phyloP scores from a whole-genome alignment of 2,888 invertebrate genomes.

The Altica lythri region DNA sequence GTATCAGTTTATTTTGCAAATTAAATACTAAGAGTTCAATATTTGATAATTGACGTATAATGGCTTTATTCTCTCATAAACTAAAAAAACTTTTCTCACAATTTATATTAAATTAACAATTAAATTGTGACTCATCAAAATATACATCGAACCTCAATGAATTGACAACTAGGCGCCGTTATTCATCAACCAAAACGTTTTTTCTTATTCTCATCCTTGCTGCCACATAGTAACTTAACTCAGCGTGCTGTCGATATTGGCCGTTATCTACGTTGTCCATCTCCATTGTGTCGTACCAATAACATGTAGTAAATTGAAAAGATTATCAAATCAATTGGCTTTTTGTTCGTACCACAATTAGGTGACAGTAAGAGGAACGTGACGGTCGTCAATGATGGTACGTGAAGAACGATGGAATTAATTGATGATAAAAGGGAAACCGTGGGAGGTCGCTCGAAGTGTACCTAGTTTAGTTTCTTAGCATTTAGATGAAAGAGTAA shows the following conservation, averaged over 20 bases:
- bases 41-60: too few species aligned
- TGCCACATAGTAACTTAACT: slow-evolving; percentile 47
- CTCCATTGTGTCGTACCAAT: slow-evolving; percentile 58
- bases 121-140: neutral
- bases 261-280: slow-evolving; percentile 56
- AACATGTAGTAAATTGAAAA: slow-evolving; percentile 60
- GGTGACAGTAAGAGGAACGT: slow-evolving; percentile 50
- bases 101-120: too few species aligned
- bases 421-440: slow-evolving; percentile 41
- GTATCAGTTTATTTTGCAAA: too few species aligned
- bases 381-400: slow-evolving; percentile 31
- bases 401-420: slow-evolving; percentile 40
- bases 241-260: slow-evolving; percentile 49
- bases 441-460: slow-evolving; percentile 14
- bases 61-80: too few species aligned
- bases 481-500: neutral
- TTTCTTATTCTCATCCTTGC: slow-evolving; percentile 26
- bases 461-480: neutral
- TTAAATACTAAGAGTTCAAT: too few species aligned
- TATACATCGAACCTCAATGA: slow-evolving; percentile 13
- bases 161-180: slow-evolving; percentile 40
- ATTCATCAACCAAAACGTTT: slow-evolving; percentile 36
- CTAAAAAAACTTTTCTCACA: too few species aligned
- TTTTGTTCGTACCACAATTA: slow-evolving; percentile 48
- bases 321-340: slow-evolving; percentile 58